Percentiles rank a stretch among this genome's conserved stretches.
Conservation (phyloP, 2,113 vertebrate species). For the Semicossyphus pulcher region DNA sequence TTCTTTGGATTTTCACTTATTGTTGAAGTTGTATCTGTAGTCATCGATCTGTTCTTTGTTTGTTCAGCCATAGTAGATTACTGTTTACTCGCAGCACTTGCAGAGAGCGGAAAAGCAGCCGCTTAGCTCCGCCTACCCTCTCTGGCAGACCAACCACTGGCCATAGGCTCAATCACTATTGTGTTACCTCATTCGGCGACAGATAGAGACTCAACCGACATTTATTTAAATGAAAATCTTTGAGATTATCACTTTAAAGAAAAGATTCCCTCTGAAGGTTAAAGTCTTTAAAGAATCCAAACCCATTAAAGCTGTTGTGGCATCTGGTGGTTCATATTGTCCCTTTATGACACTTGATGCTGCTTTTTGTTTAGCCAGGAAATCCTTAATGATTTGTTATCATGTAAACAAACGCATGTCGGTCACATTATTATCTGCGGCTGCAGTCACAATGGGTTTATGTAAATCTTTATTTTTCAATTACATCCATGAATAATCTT, state of each 20-base stretch:
- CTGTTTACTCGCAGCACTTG: too few species aligned
- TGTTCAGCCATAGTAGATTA: too few species aligned
- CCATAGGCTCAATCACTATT: too few species aligned
- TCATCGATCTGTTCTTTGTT: too few species aligned
- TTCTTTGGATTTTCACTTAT: too few species aligned
- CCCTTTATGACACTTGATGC: neutral
- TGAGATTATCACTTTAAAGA: neutral
- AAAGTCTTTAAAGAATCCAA: neutral
- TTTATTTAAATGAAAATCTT: too few species aligned
- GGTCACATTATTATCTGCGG: slow-evolving; percentile 19
- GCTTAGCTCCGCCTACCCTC: too few species aligned
- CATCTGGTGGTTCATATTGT: neutral
- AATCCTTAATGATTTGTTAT: slow-evolving; percentile 5
- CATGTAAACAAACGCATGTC: slow-evolving; percentile 32
- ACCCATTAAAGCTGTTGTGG: neutral
- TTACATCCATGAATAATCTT: slow-evolving; percentile 60
- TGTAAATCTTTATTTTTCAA: slow-evolving; percentile 66
- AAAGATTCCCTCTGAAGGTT: neutral
- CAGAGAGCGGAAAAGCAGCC: too few species aligned
- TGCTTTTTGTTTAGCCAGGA: slow-evolving; percentile 1
- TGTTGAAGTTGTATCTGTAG: too few species aligned
- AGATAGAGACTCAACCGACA: too few species aligned
- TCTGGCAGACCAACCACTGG: too few species aligned
- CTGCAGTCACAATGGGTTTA: slow-evolving; percentile 48
- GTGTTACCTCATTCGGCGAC: too few species aligned